Base-by-base conservation (phyloP, 2,113 vertebrate genomes). In the Pseudopipra pipra region DNA sequence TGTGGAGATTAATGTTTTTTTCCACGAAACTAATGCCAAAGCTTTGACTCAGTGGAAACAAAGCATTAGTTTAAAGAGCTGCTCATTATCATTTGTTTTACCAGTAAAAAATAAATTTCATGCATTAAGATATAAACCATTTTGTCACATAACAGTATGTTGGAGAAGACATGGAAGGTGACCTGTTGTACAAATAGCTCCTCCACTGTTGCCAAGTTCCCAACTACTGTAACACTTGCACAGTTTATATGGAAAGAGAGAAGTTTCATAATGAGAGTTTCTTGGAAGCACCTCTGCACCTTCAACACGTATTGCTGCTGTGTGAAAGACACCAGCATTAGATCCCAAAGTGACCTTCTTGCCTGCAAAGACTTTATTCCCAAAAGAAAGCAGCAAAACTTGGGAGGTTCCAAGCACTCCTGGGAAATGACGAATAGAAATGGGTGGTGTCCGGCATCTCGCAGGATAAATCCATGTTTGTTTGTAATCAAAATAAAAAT, bases 1-100 rank as follows among this genome's bases (percentile, higher is more conserved):
- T 89, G 95, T 96, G 95, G 97, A 97, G 97, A 98, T 97, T 93
- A 94, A 98, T 98, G 93, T 33, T 96, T 98, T 97, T 98, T 98
- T 98, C 97, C 98, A 97, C 84, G 51, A 97, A 97, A 96, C 91
- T 77, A 96, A 97, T 97, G 97, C 97, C 98, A 98, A 96, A 98
- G 95, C 93, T 97, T 97, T 97, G 97, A 97, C 97, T 98, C 97
- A 96, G 93, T 97, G 95, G n/a, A 95, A 97, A 93, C 95, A 92
- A 97, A 97, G 87, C 89, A 91, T 97, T 94, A 92, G 85, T 92
- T 98, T 97, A 97, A 98, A 98, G 96, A 98, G 95, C 93, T 92
- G 95, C 95, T 97, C 96, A 91, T 96, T 97, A 96, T 96, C 94
- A 95, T 97, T 97, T 97, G 94, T 95, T 98, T 98, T 97, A 97